Evolutionary conservation across 2,888 invertebrate genomes (phyloP).

Genomic region (Adelognathus sp.): DNA sequence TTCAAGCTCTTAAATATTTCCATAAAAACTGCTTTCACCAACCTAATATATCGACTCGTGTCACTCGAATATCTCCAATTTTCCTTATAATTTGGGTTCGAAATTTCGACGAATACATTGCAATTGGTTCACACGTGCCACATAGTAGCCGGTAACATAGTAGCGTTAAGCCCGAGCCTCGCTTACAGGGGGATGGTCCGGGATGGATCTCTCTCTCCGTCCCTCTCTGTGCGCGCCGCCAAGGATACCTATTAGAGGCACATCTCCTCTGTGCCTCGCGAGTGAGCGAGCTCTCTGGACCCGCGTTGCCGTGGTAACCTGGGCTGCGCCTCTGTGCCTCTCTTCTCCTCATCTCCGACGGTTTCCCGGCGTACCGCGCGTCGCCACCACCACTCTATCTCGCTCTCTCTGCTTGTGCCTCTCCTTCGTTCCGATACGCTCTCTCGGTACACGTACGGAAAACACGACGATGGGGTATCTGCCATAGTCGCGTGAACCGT

Average conservation of each 20-base stretch:
- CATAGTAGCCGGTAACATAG: not conserved
- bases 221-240: too few species aligned
- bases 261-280: slow-evolving; percentile 73
- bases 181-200: not conserved
- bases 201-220: slow-evolving; percentile 5
- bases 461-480: slow-evolving; percentile 27
- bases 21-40: not conserved
- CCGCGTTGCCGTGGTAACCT: slow-evolving; percentile 78
- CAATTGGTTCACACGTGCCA: slow-evolving; percentile 21
- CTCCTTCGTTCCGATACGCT: slow-evolving; percentile 8
- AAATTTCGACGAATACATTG: slow-evolving; percentile 1
- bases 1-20: too few species aligned
- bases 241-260: slow-evolving; percentile 79
- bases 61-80: not conserved
- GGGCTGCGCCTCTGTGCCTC: slow-evolving; percentile 60
- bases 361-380: slow-evolving; percentile 12
- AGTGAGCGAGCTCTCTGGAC: slow-evolving; percentile 63
- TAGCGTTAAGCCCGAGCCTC: not conserved
- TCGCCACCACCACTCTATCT: slow-evolving; percentile 18
- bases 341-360: slow-evolving; percentile 42
- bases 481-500: slow-evolving; percentile 30
- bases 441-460: slow-evolving; percentile 29
- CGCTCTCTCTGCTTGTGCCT: slow-evolving; percentile 12
- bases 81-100: not conserved
- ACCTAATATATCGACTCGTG: not conserved